These are phyloP conservation scores for Neolamprologus longior DNA, from an alignment of 2,113 vertebrate species.

Conservation along the genomic window DNA sequence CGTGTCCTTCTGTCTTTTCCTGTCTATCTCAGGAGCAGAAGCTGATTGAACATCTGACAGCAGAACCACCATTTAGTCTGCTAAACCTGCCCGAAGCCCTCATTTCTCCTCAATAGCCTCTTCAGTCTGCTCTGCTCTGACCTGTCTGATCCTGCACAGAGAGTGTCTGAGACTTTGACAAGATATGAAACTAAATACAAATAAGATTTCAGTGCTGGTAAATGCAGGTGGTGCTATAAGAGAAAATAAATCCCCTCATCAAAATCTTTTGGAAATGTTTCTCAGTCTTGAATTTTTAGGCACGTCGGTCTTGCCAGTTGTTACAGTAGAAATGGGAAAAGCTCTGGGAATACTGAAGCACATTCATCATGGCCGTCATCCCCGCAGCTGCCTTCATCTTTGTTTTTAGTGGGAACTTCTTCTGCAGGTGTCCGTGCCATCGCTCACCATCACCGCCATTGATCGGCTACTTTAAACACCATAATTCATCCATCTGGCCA, in stretches of 20 bases:
- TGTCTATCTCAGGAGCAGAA: constrained; percentile 1
- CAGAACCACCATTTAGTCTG: background rate
- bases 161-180: background rate
- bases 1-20: background rate
- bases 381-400: background rate
- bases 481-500: background rate
- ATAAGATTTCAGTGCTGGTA: background rate
- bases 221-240: background rate
- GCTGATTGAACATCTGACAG: background rate
- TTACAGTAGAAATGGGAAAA: background rate
- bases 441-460: background rate
- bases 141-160: background rate
- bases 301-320: background rate
- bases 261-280: background rate
- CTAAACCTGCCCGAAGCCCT: background rate
- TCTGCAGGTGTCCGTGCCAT: constrained; percentile 1
- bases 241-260: background rate
- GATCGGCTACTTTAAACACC: background rate
- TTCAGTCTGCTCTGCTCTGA: background rate
- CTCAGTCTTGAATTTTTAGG: background rate
- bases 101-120: background rate
- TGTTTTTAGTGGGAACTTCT: background rate
- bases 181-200: background rate
- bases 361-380: constrained; percentile 24
- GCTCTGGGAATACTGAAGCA: background rate